Evolutionary conservation across 30 jellyfish, hydroid and myxozoan species (phyloP).

Genomic region (Hydractinia symbiolongicarpus): DNA sequence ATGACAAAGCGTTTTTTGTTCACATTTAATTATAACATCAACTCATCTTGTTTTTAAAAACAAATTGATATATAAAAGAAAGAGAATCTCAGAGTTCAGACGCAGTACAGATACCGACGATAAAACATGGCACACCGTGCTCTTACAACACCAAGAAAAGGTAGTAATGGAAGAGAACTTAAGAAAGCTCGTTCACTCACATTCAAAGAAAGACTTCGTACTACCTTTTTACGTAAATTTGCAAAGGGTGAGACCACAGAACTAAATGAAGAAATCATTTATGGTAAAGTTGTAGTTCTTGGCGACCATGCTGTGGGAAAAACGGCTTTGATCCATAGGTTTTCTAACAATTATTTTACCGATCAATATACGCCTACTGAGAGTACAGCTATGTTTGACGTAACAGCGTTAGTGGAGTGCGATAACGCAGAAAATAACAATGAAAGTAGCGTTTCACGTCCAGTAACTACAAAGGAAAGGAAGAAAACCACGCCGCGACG

Average conservation of each 20-base stretch:
- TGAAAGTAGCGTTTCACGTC: too few species aligned
- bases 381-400: constrained; percentile 9
- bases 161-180: too few species aligned
- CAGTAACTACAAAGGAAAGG: neutral
- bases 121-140: too few species aligned
- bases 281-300: constrained; percentile 17
- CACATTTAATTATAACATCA: too few species aligned
- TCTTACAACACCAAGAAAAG: too few species aligned
- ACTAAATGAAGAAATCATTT: neutral
- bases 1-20: too few species aligned
- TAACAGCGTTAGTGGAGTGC: constrained; percentile 21
- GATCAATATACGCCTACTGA: constrained; percentile 3
- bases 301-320: constrained; percentile 20
- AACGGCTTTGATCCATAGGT: constrained; percentile 7
- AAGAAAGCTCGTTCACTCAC: neutral
- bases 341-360: constrained; percentile 11
- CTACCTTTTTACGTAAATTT: constrained; percentile 6
- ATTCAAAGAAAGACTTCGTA: constrained; percentile 14
- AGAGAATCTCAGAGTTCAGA: too few species aligned
- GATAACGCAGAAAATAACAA: neutral
- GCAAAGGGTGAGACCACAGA: neutral
- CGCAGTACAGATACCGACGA: too few species aligned
- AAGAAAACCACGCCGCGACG: neutral
- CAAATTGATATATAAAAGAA: too few species aligned
- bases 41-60: too few species aligned